phyloP scores from a whole-genome alignment of 2,113 vertebrate species.

The Verasper variegatus region DNA sequence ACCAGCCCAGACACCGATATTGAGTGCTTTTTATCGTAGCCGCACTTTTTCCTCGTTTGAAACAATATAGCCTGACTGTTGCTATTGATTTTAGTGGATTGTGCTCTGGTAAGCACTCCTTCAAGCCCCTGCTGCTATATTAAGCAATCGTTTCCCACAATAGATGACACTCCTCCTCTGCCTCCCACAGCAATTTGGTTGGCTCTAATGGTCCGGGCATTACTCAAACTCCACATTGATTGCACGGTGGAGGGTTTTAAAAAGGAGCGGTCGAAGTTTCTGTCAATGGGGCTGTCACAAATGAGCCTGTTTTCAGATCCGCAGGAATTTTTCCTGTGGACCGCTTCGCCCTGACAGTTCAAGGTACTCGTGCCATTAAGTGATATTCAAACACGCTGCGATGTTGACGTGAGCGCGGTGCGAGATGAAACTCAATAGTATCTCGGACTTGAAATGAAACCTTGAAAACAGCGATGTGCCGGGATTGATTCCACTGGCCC shows the following conservation, averaged over 20 bases:
- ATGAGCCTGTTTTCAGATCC: slow-evolving; percentile 68
- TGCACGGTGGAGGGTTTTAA: slow-evolving; percentile 82
- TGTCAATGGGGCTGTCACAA: slow-evolving; percentile 67
- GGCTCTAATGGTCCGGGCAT: slow-evolving; percentile 89
- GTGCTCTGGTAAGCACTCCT: slow-evolving; percentile 85
- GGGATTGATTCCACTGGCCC: slow-evolving; percentile 60
- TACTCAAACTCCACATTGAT: slow-evolving; percentile 91
- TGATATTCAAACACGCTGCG: slow-evolving; percentile 51
- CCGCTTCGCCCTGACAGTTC: slow-evolving; percentile 41
- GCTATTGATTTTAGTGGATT: slow-evolving; percentile 88
- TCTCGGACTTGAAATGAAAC: slow-evolving; percentile 46
- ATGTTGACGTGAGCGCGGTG: slow-evolving; percentile 34
- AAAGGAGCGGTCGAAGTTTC: slow-evolving; percentile 72
- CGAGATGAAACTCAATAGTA: slow-evolving; percentile 50
- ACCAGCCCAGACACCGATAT: slow-evolving; percentile 72
- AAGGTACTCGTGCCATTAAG: slow-evolving; percentile 53
- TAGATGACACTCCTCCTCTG: slow-evolving; percentile 87
- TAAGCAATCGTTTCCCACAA: slow-evolving; percentile 91
- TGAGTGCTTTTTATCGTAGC: slow-evolving; percentile 80
- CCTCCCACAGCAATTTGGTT: slow-evolving; percentile 84
- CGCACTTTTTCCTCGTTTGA: slow-evolving; percentile 81
- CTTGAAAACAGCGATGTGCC: slow-evolving; percentile 65
- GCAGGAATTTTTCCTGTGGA: slow-evolving; percentile 15
- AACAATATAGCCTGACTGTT: slow-evolving; percentile 83
- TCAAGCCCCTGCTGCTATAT: slow-evolving; percentile 86